Percentiles rank a stretch among this genome's conserved stretches.
These are phyloP conservation scores for Leptinotarsa haldemani DNA, from an alignment of 2,888 invertebrate genomes.

Conservation along the genomic window DNA sequence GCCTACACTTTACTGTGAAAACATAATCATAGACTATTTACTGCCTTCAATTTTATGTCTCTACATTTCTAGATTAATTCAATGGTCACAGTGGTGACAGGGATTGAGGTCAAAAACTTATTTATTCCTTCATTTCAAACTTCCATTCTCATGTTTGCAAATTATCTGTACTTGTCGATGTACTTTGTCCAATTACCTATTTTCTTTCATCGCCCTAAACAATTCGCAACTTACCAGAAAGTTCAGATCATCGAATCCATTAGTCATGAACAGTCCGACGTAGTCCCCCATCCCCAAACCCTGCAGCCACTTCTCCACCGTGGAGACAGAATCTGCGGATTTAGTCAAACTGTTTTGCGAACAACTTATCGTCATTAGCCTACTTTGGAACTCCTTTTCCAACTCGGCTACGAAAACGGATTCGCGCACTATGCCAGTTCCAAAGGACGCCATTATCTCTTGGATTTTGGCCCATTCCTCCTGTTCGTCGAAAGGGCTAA, in stretches of 20 bases:
- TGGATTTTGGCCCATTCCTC: slow-evolving; percentile 97
- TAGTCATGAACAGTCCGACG: slow-evolving; percentile 83
- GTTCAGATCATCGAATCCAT: slow-evolving; percentile 92
- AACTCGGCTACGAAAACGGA: slow-evolving; percentile 83
- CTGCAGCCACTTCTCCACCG: slow-evolving; percentile 84
- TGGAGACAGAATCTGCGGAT: slow-evolving; percentile 69
- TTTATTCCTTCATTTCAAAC: no score
- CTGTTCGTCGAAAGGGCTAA: slow-evolving; percentile 92
- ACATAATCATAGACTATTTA: no score
- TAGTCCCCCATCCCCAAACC: slow-evolving; percentile 84
- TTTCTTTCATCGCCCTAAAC: neutral
- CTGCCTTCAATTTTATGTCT: no score
- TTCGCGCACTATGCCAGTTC: slow-evolving; percentile 83
- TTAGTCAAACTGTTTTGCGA: slow-evolving; percentile 68
- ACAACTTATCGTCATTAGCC: slow-evolving; percentile 77
- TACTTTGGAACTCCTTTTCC: slow-evolving; percentile 82
- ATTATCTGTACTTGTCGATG: no score
- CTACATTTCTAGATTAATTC: no score
- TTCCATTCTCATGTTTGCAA: no score
- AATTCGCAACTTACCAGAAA: slow-evolving; percentile 81
- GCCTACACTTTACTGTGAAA: no score
- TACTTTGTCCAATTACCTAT: neutral
- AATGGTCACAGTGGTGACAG: no score
- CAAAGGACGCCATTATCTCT: slow-evolving; percentile 95
- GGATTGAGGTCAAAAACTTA: no score